Evolutionary conservation across 1,140 invertebrate genomes (phyloP), one percentile per base, ranked within the genome.

Genomic region (Brachionus rubens): DNA sequence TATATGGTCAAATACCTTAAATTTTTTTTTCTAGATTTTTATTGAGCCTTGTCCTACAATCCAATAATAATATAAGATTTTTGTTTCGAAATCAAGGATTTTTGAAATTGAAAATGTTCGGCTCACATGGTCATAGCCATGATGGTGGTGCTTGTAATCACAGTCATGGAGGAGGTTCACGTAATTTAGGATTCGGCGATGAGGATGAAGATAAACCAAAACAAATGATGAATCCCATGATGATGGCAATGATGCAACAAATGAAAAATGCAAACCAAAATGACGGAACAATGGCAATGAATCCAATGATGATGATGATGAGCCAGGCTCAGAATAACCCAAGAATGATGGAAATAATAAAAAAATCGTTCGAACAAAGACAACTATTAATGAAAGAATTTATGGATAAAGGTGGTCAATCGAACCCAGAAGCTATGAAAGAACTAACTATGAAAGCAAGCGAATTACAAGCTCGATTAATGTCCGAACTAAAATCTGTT

Each of bases 331-430:
- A 65, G 5, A 43, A 41, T 10, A 65, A 65, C 4, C 68, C 68
- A 19, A 21, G 50, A 52, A 48, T 72, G 46, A 72, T 33, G 28
- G 68, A 72, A 21, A 19, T 72, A 9, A 12, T 36, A 21, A 33
- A 24, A 19, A 72, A 33, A 36, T 50, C 41, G 50, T 26, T 72
- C 7, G 46, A 54, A 19, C 46, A 72, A 1, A 21, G 50, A 14
- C 68, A 72, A 24, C 46, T 50, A 40, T 33, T 72, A 19, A 50
- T 72, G 46, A 48, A 72, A 54, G 46, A 72, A 46, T 72, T 50
- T 40, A 72, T 72, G 68, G 46, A 72, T 50, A 72, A 72, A 50
- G 68, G 68, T 16, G 68, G 68, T 12, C 46, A 72, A 28, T 12
- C 43, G 30, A 72, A 72, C 26, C 68, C 68, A 14, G 68, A 48